Conservation (phyloP, 2,797 vertebrate species). For the Lindbergichthys nudifrons region DNA sequence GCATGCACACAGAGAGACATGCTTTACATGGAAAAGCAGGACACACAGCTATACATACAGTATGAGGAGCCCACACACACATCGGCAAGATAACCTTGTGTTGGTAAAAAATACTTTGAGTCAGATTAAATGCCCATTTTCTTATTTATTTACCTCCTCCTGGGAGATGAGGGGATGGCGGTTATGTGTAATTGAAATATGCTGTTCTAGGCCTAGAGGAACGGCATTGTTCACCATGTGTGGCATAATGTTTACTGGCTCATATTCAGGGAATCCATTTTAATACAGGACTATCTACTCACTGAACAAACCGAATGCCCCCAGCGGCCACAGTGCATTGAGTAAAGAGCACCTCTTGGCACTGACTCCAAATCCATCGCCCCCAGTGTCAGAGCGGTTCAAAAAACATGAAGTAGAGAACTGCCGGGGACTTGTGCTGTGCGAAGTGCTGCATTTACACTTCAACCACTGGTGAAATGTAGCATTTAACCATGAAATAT, state of each 20-base stretch:
- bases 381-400: constrained; percentile 22
- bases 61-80: background rate
- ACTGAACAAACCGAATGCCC: constrained; percentile 43
- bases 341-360: constrained; percentile 57
- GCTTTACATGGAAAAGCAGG: constrained; percentile 37
- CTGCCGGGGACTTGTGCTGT: constrained; percentile 4
- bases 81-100: constrained; percentile 39
- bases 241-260: constrained; percentile 65
- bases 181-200: constrained; percentile 71
- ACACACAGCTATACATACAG: constrained; percentile 1
- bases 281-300: constrained; percentile 42
- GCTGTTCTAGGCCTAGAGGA: constrained; percentile 49
- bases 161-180: constrained; percentile 38
- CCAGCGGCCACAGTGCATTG: constrained; percentile 22
- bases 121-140: constrained; percentile 62
- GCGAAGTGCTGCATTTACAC: background rate
- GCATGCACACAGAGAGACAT: constrained; percentile 24
- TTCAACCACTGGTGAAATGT: background rate
- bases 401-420: constrained; percentile 18
- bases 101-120: constrained; percentile 35
- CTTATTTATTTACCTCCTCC: constrained; percentile 58
- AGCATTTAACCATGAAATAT: background rate
- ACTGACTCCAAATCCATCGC: constrained; percentile 36
- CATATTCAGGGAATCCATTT: constrained; percentile 60
- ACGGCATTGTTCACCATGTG: constrained; percentile 64